phyloP scores from a whole-genome alignment of 2,888 invertebrate species.

The Diogma glabrata region DNA sequence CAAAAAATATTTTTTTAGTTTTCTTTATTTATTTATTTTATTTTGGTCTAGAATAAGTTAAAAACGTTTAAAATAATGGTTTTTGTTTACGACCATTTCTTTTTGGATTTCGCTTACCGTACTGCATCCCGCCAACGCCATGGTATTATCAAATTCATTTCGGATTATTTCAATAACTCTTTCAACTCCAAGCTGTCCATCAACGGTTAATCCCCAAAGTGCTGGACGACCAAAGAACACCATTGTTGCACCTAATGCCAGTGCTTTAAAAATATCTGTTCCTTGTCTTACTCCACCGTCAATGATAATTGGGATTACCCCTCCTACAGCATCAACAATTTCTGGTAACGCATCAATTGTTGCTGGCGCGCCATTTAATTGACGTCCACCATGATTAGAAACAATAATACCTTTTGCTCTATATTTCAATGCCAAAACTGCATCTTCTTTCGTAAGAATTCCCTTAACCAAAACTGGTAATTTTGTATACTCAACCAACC shows the following conservation, averaged over 20 bases:
- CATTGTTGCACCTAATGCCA: constrained; percentile 83
- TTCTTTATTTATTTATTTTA: no score
- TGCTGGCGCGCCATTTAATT: constrained; percentile 58
- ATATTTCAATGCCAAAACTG: constrained; percentile 55
- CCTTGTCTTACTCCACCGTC: constrained; percentile 81
- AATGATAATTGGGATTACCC: constrained; percentile 64
- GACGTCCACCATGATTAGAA: constrained; percentile 89
- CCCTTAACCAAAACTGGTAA: constrained; percentile 81
- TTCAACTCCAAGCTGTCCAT: constrained; percentile 67
- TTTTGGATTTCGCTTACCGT: constrained; percentile 46
- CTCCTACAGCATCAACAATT: constrained; percentile 58
- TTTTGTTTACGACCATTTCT: constrained; percentile 60
- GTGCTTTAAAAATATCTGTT: constrained; percentile 79
- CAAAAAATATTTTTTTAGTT: no score
- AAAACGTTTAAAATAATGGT: constrained; percentile 38
- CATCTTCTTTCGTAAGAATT: constrained; percentile 76
- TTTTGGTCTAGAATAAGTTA: no score
- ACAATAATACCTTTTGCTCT: constrained; percentile 76
- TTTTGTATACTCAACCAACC: constrained; percentile 67
- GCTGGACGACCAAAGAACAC: constrained; percentile 81
- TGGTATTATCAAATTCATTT: constrained; percentile 61
- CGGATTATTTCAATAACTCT: constrained; percentile 58
- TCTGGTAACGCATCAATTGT: constrained; percentile 72
- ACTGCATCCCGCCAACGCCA: constrained; percentile 64
- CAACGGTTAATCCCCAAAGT: constrained; percentile 70